Evolutionary conservation across 2,888 invertebrate genomes (phyloP).

Genomic region (Cosmia trapezina): DNA sequence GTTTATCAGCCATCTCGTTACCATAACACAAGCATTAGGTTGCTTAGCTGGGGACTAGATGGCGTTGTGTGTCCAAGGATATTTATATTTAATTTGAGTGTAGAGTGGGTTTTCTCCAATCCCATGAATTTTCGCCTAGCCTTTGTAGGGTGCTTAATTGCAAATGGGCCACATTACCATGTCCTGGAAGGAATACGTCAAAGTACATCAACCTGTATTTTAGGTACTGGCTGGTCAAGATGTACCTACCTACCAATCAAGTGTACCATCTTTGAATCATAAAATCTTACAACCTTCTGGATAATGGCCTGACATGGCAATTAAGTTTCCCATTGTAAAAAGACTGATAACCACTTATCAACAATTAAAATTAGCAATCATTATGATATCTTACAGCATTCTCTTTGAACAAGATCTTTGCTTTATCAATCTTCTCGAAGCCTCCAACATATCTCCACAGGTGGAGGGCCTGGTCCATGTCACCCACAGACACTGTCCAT

Average conservation of each 20-base stretch:
- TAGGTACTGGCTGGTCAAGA: no score
- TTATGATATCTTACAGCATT: constrained; percentile 90
- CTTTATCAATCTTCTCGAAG: constrained; percentile 95
- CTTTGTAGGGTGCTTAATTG: no score
- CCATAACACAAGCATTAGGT: no score
- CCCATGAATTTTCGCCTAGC: no score
- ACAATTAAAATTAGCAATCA: neutral
- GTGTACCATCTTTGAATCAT: neutral
- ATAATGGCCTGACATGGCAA: neutral
- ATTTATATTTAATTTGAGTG: no score
- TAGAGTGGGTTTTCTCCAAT: no score
- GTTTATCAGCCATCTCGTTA: no score
- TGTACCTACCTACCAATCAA: neutral
- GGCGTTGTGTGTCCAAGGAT: no score
- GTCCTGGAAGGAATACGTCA: no score
- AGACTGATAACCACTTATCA: constrained; percentile 3
- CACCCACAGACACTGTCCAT: constrained; percentile 98
- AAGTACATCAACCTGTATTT: no score
- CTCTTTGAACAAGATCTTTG: constrained; percentile 92
- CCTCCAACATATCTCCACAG: constrained; percentile 99
- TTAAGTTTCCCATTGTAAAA: neutral
- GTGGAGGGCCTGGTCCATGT: constrained; percentile 99
- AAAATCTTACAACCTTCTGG: neutral
- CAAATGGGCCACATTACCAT: no score
- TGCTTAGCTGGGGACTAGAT: no score